Evolutionary conservation across 2,888 invertebrate species (phyloP), one percentile per base, ranked within the genome.

Genomic region (Campopleginae sp.): DNA sequence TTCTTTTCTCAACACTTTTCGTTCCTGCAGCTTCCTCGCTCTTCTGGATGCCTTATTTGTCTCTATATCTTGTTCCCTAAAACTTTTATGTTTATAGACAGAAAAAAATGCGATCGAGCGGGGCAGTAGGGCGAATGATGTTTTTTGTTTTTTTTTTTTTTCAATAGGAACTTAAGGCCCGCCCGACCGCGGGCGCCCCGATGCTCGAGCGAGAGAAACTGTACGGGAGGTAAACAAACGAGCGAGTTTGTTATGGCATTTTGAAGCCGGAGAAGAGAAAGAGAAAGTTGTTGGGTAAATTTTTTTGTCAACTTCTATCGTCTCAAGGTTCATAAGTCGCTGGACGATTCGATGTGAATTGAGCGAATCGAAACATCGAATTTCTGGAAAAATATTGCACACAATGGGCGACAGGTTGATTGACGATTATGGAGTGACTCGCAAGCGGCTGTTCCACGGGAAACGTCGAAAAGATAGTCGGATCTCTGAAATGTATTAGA

Each of bases 31-130:
- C n/a, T 74, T 63, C 80, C n/a, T 33, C 71, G 63, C 76, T 65
- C 54, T 51, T 63, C 75, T 54, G 79, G n/a, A 65, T n/a, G 27
- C 71, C 19, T 77, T 61, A 85, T 63, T 72, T 58, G 77, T 76
- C 81, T 19, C 42, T 61, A 48, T 68, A 42, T 54, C 42, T 58
- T 27, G 85, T 85, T 86, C 87, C 87, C 88, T 88, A 75, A 27
- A 38, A 82, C 82, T 19, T 38, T 14, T 27, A 27, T 58, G 58
- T 58, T 27, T 19, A 33, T 10, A 42, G 85, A 82, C 71, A 46
- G 80, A 85, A 84, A 76, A 70, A 44, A 68, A 42, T 84, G 81
- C 84, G 77, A 12, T 82, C 83, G 84, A 72, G 80, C 82, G 51
- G 85, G 51, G 85, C 86, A 68, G 78, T n/a, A n/a, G n/a, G n/a